Conservation (phyloP, 2,797 vertebrate species). For the Cryptoprocta ferox region DNA sequence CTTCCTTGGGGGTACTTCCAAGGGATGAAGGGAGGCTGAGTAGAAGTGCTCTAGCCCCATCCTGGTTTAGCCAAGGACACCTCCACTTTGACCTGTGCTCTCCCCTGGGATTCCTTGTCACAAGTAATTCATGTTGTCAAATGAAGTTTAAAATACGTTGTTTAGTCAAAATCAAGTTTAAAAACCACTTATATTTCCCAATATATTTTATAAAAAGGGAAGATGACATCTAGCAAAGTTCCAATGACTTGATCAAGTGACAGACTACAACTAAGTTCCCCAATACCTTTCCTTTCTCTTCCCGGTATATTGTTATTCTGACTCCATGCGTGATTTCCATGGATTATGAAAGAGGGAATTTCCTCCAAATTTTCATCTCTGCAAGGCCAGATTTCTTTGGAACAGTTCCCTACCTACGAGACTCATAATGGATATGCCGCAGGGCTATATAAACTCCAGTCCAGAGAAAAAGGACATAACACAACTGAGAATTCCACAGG, state of each 20-base stretch:
- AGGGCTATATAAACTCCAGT: not conserved
- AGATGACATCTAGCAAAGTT: conserved; percentile 38
- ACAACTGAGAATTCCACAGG: not conserved
- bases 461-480: not conserved
- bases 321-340: not conserved
- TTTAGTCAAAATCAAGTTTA: conserved; percentile 1
- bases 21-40: not conserved
- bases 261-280: not conserved
- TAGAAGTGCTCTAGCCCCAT: not conserved
- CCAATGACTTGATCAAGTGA: conserved; percentile 30
- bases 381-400: conserved; percentile 9
- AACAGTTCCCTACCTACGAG: not conserved
- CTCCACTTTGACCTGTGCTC: not conserved
- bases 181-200: conserved; percentile 22
- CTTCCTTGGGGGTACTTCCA: not conserved
- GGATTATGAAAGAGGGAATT: conserved; percentile 8
- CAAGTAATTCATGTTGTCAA: not conserved
- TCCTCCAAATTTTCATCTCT: not conserved
- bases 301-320: not conserved
- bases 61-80: not conserved
- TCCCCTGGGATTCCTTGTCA: not conserved
- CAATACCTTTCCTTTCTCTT: not conserved
- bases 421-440: not conserved
- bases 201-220: conserved; percentile 56
- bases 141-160: not conserved